phyloP scores from a whole-genome alignment of 1,140 invertebrate genomes.

The Holcopasites calliopsidis region DNA sequence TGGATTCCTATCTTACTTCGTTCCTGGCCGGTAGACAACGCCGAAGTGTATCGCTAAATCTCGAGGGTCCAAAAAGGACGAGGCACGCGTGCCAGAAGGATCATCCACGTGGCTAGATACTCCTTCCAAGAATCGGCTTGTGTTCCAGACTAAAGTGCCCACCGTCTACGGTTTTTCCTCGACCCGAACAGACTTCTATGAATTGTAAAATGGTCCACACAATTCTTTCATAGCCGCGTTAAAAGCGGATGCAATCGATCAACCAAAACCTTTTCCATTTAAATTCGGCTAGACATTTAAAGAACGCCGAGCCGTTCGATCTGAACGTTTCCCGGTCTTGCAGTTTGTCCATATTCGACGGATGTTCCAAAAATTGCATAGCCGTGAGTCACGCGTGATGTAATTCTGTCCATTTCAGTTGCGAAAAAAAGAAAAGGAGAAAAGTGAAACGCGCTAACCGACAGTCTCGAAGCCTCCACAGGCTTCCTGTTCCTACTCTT shows the following conservation, averaged over 20 bases:
- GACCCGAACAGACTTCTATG: not conserved
- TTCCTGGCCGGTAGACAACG: not conserved
- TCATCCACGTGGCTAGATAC: constrained; percentile 50
- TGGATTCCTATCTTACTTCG: constrained; percentile 18
- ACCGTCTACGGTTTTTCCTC: not conserved
- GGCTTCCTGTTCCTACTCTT: constrained; percentile 37
- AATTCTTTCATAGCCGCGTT: not conserved
- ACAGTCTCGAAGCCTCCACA: constrained; percentile 48
- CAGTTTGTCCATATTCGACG: no score
- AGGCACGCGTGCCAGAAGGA: constrained; percentile 48
- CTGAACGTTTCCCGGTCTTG: no score
- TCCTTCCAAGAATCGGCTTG: constrained; percentile 57
- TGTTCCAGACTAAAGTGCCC: constrained; percentile 31
- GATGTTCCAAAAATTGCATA: no score
- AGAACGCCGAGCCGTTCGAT: no score
- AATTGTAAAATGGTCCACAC: not conserved
- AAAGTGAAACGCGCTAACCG: constrained; percentile 22
- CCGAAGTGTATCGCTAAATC: constrained; percentile 54
- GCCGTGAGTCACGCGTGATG: no score
- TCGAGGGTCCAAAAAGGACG: constrained; percentile 31
- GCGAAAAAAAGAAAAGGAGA: not conserved
- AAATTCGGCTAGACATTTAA: no score
- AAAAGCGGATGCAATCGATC: no score
- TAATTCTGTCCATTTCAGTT: no score
- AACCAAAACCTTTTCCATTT: no score